A percentile compares a stretch with the other conserved stretches of the same genome.
Evolutionary conservation across 2,888 invertebrate species (phyloP).

Genomic region (Ashinkailepas kermadecensis): DNA sequence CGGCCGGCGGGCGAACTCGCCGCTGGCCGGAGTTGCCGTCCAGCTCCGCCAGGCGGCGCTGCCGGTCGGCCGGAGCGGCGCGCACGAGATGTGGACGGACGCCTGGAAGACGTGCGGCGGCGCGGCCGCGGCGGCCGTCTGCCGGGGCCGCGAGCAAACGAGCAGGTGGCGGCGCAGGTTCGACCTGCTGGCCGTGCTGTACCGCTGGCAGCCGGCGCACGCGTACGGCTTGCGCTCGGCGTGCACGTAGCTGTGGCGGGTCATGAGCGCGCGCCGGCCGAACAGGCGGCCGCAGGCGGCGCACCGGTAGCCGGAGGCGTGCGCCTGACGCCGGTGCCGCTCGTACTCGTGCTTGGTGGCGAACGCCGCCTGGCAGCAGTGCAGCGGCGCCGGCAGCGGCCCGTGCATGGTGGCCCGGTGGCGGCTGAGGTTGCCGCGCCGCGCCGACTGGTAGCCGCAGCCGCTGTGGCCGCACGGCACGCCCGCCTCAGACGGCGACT

Average conservation of each 20-base stretch:
- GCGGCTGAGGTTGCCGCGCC: conserved; percentile 9
- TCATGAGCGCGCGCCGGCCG: neutral
- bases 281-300: neutral
- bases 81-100: conserved; percentile 5
- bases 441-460: neutral
- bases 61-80: neutral
- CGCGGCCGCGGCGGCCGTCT: neutral
- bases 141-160: neutral
- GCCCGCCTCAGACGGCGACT: neutral
- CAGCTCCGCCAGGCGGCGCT: neutral
- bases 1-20: neutral
- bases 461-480: neutral
- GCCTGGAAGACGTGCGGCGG: neutral
- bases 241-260: conserved; percentile 19
- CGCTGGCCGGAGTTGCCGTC: neutral
- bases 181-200: conserved; percentile 9
- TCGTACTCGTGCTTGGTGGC: conserved; percentile 10
- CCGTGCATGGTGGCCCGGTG: conserved; percentile 7
- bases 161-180: neutral
- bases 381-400: neutral
- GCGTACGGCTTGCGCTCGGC: neutral
- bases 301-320: conserved; percentile 13
- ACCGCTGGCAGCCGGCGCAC: neutral
- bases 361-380: neutral
- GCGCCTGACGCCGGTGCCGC: neutral